Conservation (phyloP, 2,113 vertebrate species). For the Nothocercus julius region DNA sequence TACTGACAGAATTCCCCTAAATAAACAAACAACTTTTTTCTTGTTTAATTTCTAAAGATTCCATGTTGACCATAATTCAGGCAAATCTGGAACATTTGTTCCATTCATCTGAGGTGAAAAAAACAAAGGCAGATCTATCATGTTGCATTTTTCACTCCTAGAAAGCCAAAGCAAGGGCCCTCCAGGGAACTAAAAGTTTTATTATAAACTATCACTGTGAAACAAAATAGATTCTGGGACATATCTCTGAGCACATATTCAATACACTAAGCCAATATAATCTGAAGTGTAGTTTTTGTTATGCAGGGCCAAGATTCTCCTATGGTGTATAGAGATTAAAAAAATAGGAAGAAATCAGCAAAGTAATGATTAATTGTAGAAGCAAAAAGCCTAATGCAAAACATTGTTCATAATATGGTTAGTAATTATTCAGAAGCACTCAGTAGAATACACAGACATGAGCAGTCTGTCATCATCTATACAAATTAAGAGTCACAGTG, state of each 20-base stretch:
- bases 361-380: neutral
- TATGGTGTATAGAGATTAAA: neutral
- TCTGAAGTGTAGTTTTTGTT: neutral
- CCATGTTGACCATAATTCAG: neutral
- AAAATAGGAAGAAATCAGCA: neutral
- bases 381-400: neutral
- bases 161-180: conserved; percentile 16
- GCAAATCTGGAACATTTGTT: conserved; percentile 16
- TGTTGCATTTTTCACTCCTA: neutral
- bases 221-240: neutral
- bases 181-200: conserved; percentile 2
- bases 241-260: neutral
- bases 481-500: neutral
- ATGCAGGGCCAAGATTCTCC: neutral
- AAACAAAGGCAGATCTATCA: neutral
- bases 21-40: neutral
- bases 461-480: neutral
- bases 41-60: neutral
- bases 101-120: neutral
- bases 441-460: neutral
- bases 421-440: neutral
- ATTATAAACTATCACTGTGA: conserved; percentile 28
- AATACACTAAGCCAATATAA: neutral
- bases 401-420: neutral
- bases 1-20: conserved; percentile 36